Base-by-base conservation (phyloP, 2,888 invertebrate species). In the Oeneis ivallda region DNA sequence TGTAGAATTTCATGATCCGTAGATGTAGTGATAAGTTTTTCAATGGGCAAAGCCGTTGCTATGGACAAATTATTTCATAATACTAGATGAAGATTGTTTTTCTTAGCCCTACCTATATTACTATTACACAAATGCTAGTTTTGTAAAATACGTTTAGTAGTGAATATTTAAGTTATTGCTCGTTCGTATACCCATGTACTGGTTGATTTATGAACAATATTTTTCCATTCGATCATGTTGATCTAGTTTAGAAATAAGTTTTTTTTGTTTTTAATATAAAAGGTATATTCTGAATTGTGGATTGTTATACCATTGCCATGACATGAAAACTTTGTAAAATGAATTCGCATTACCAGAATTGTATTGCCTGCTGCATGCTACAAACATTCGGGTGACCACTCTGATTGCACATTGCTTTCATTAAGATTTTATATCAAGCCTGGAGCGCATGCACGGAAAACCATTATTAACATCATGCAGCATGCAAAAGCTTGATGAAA, bases 281-380 rank as follows among this genome's bases (percentile, higher is more conserved):
- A 54, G 34, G 39, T 59, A 47, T 47, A 6, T 37, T 62, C 62
- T 34, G 54, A 62, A 62, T 62, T 62, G 45, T 62, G 9, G 15
- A 11, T 62, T 62, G 17, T 62, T 54, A 32, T n/a, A 26, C 41
- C 17, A 49, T 60, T 63, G 26, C 26, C 26, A 26, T 59, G 56
- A 65, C 54, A 58, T 65, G 50, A 69, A 68, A 71, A 75, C 68
- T 26, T 72, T 69, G 61, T 73, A 68, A 70, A 56, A 68, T 68
- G 62, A 64, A 66, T 69, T 64, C 59, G 54, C 53, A 63, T 57
- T 56, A 69, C 70, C 67, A 69, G 76, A 75, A 76, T 76, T 79
- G 79, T 82, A 87, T 91, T 91, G 92, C 89, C 86, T 90, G 91
- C 92, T 91, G 92, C 91, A 92, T 92, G 92, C 82, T 83, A 77